Evolutionary conservation across 2,797 vertebrate genomes (phyloP).

Genomic region (Parauchenoglanis ngamensis): DNA sequence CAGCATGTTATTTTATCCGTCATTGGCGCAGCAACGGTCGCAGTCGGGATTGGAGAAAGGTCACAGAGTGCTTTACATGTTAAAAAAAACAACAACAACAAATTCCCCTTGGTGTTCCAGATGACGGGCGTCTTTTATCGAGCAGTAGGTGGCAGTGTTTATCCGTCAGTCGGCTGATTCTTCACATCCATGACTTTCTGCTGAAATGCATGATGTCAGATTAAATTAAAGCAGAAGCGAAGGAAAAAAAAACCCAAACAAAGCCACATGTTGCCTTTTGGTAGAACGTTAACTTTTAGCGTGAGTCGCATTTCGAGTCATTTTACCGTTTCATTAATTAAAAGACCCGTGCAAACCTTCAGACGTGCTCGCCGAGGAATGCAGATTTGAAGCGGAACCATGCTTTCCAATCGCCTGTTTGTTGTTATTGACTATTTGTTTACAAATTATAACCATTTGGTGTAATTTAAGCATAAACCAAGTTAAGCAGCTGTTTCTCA

Average conservation of each 20-base stretch:
- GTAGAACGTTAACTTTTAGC: background rate
- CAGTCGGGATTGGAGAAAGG: background rate
- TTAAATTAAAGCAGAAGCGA: slow-evolving; percentile 35
- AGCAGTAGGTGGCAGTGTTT: slow-evolving; percentile 58
- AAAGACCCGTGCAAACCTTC: background rate
- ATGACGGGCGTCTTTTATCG: background rate
- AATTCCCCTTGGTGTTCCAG: background rate
- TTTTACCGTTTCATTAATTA: background rate
- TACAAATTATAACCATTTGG: background rate
- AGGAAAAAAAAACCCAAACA: background rate
- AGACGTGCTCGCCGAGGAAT: background rate
- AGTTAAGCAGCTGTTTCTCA: background rate
- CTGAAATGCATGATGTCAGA: slow-evolving; percentile 56
- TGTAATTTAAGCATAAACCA: background rate
- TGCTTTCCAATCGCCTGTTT: background rate
- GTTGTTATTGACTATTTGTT: background rate
- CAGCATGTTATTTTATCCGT: background rate
- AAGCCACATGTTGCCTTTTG: background rate
- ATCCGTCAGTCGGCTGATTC: background rate
- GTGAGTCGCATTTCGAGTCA: accelerated
- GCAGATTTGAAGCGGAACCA: background rate
- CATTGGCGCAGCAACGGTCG: background rate
- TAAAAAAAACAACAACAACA: background rate
- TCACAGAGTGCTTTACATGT: background rate
- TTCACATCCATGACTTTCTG: slow-evolving; percentile 23